phyloP scores from a whole-genome alignment of 2,888 invertebrate species.

The Synanthedon myopaeformis region DNA sequence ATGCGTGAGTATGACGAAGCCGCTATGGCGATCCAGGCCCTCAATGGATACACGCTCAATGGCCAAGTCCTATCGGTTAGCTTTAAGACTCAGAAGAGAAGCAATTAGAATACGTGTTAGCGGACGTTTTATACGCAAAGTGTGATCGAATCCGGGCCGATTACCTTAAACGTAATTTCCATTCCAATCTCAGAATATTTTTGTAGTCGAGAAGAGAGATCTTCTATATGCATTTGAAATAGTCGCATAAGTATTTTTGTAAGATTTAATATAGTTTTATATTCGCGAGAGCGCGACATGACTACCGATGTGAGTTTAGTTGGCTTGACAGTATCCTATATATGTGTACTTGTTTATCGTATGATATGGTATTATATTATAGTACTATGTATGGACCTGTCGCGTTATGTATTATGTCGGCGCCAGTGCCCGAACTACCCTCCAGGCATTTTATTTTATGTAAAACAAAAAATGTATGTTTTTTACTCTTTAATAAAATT shows the following conservation, averaged over 20 bases:
- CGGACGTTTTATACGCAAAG: slow-evolving; percentile 54
- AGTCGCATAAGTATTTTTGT: slow-evolving; percentile 70
- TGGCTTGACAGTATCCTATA: slow-evolving; percentile 67
- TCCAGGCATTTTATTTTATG: slow-evolving; percentile 69
- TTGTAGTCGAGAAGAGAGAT: slow-evolving; percentile 66
- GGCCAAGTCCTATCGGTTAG: slow-evolving; percentile 69
- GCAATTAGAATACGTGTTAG: slow-evolving; percentile 41
- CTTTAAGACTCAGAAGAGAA: slow-evolving; percentile 70
- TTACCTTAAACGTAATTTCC: slow-evolving; percentile 57
- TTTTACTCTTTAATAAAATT: slow-evolving; percentile 69
- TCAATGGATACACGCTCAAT: slow-evolving; percentile 68
- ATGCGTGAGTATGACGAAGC: slow-evolving; percentile 69
- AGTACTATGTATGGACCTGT: slow-evolving; percentile 65
- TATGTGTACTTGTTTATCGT: slow-evolving; percentile 56
- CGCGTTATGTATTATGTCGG: slow-evolving; percentile 43
- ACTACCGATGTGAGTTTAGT: slow-evolving; percentile 61
- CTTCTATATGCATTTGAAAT: slow-evolving; percentile 69
- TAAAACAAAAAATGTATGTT: slow-evolving; percentile 68
- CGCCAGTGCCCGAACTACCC: slow-evolving; percentile 37
- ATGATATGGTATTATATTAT: slow-evolving; percentile 67
- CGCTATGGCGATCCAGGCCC: slow-evolving; percentile 65
- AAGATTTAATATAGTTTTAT: slow-evolving; percentile 68
- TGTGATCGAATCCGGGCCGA: slow-evolving; percentile 58
- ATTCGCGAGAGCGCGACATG: slow-evolving; percentile 65
- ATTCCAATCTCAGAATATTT: slow-evolving; percentile 71